Evolutionary conservation across 2,888 invertebrate species (phyloP).

Genomic region (Lasioglossum morio): DNA sequence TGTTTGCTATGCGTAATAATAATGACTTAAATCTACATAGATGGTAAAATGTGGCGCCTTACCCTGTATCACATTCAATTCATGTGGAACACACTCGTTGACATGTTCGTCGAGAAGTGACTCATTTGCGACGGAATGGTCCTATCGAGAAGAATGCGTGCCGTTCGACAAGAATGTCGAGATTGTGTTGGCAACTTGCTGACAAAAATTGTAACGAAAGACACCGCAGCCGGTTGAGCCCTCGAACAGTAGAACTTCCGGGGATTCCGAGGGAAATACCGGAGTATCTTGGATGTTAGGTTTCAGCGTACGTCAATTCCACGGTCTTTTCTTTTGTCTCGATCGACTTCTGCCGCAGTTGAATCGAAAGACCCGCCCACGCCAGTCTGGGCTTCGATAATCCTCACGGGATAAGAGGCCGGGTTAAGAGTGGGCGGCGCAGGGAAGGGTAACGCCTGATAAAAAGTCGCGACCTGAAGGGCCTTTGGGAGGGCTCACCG

Average conservation of each 20-base stretch:
- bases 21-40: too few relatives aligned
- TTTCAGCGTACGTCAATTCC: slow-evolving; percentile 16
- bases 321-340: slow-evolving; percentile 44
- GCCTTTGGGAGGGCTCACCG: slow-evolving; percentile 28
- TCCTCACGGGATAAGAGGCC: slow-evolving; percentile 57
- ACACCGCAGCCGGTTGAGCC: not conserved
- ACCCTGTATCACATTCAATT: too few relatives aligned
- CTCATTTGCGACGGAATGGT: not conserved
- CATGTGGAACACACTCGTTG: too few relatives aligned
- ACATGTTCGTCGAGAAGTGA: not conserved
- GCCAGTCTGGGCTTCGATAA: slow-evolving; percentile 53
- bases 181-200: slow-evolving; percentile 7
- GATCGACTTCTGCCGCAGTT: slow-evolving; percentile 39
- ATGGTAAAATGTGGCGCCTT: too few relatives aligned
- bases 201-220: not conserved
- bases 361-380: slow-evolving; percentile 44
- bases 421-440: slow-evolving; percentile 40
- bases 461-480: slow-evolving; percentile 62
- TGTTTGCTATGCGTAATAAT: too few relatives aligned
- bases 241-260: not conserved
- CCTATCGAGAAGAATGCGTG: not conserved
- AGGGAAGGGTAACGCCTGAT: slow-evolving; percentile 52
- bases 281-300: slow-evolving; percentile 9
- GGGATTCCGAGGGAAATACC: slow-evolving; percentile 25
- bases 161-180: not conserved